These are phyloP conservation scores for Varanus komodoensis DNA, from an alignment of 2,113 vertebrate genomes.

Conservation along the genomic window DNA sequence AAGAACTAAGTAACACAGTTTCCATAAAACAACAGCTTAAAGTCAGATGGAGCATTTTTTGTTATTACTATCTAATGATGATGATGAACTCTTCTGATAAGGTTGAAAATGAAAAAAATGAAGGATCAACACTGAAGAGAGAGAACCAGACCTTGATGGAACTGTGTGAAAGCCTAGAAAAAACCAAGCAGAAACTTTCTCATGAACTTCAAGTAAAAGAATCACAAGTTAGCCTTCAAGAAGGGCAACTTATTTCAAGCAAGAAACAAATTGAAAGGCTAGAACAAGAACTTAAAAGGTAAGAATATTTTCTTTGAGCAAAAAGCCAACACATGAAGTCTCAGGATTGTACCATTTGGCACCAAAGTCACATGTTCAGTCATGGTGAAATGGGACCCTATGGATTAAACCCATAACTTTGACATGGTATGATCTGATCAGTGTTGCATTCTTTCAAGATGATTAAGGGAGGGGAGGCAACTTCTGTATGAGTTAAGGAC, in stretches of 20 bases:
- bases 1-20: not conserved
- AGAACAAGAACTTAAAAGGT: constrained; percentile 94
- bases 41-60: not conserved
- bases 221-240: constrained; percentile 89
- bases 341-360: not conserved
- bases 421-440: not conserved
- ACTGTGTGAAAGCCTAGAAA: constrained; percentile 89
- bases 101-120: constrained; percentile 90
- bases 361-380: not conserved
- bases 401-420: not conserved
- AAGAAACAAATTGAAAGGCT: constrained; percentile 88
- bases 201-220: constrained; percentile 92
- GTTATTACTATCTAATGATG: no score
- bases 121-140: constrained; percentile 84
- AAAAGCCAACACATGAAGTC: not conserved
- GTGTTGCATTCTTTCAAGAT: not conserved
- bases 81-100: constrained; percentile 53
- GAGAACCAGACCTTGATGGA: constrained; percentile 91
- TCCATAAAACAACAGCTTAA: not conserved
- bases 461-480: not conserved
- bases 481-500: not conserved
- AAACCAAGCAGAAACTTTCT: constrained; percentile 84
- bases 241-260: constrained; percentile 87
- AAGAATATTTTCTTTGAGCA: constrained; percentile 13
- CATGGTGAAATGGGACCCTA: not conserved